Evolutionary conservation across 2,888 invertebrate species (phyloP), one percentile per base, ranked within the genome.

Genomic region (Hypselothyrea guttata): DNA sequence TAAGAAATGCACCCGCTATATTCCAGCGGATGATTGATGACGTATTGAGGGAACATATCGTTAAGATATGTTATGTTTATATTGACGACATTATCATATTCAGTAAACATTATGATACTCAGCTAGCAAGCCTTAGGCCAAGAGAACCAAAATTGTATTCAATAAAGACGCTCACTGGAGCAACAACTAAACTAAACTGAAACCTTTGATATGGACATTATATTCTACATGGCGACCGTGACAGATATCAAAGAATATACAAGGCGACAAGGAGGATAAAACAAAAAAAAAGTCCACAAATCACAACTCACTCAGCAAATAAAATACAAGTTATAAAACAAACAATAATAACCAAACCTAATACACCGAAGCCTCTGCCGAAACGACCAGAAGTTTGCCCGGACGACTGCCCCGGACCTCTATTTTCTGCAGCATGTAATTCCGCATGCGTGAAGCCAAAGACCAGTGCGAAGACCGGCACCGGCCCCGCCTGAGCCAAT

Each of bases 11-110:
- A 1, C 46, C 34, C 2, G 11, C 45, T 2, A 9, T 22, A 3
- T 34, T 45, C 1, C 67, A 71, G 37, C 11, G 73, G 5, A 70
- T 64, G 55, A 56, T 71, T 0, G 70, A 78, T 47, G 67, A 75
- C 28, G 65, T 73, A 0, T 13, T 75, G 1, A 55, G 63, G 11
- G 56, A 55, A 7, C 51, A 35, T 8, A 55, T 61, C 8, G 56
- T 59, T 1, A 56, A 55, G 15, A 60, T 60, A 7, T 56, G 58
- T 22, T 59, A 46, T 18, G 63, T 63, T 7, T 66, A 66, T 31
- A 65, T 59, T 4, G 62, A 48, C 30, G 38, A 38, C 15, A 38
- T 48, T 12, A 48, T 48, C 12, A 33, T 46, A 16, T 46, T 46
- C 34, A 35, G 12, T 22, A 16, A 16, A 5, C 22, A 18, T 34